Percentiles rank a stretch among this genome's conserved stretches.
Evolutionary conservation across 2,888 invertebrate species (phyloP).

Genomic region (Apamea epomidion): DNA sequence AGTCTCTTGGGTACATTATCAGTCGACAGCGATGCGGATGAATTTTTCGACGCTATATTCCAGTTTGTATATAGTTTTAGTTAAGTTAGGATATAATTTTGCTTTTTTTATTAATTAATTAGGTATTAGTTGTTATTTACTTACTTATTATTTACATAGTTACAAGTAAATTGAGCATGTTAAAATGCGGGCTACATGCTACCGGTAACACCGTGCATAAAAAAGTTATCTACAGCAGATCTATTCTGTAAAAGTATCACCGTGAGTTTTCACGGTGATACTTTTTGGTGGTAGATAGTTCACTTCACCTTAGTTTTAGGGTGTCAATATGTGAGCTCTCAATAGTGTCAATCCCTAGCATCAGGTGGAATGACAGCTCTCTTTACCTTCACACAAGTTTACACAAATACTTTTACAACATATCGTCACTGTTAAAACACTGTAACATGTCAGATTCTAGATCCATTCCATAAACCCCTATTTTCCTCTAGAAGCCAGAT

Average conservation of each 20-base stretch:
- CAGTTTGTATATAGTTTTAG: too few relatives aligned
- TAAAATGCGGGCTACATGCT: neutral
- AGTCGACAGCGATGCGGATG: too few relatives aligned
- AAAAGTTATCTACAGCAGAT: too few relatives aligned
- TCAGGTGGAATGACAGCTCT: neutral
- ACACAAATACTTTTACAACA: neutral
- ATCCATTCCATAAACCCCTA: neutral
- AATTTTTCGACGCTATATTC: too few relatives aligned
- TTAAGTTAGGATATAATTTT: too few relatives aligned
- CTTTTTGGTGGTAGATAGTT: too few relatives aligned
- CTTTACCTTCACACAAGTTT: neutral
- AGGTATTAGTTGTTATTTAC: too few relatives aligned
- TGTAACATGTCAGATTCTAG: neutral
- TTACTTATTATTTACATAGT: neutral
- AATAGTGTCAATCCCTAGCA: neutral
- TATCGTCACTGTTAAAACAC: neutral
- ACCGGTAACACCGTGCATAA: neutral
- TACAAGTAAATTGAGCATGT: neutral
- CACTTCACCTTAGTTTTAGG: too few relatives aligned
- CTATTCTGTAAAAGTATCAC: too few relatives aligned
- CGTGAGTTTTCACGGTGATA: too few relatives aligned
- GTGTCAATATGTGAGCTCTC: neutral
- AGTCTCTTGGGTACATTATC: too few relatives aligned
- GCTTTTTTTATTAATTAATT: too few relatives aligned
- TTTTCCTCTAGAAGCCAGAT: constrained; percentile 43